These are phyloP conservation scores for Amiota communis DNA, from an alignment of 2,888 invertebrate species.

Conservation along the genomic window DNA sequence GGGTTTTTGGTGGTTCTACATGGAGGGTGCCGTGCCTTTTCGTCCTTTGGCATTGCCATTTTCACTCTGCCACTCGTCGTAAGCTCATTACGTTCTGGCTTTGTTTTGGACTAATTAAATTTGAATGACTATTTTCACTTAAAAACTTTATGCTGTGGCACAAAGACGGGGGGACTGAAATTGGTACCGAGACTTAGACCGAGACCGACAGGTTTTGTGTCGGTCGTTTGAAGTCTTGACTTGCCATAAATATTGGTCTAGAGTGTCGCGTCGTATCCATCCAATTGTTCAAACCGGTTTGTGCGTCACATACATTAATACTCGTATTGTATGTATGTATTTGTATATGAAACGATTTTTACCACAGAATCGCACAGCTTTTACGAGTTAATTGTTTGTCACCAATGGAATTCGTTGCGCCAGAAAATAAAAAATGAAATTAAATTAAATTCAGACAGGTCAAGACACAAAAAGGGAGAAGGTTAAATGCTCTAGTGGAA, in stretches of 20 bases:
- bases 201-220: not conserved
- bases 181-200: not conserved
- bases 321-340: slow-evolving; percentile 31
- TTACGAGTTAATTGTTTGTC: slow-evolving; percentile 56
- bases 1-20: slow-evolving; percentile 16
- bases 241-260: not conserved
- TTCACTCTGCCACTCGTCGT: slow-evolving; percentile 49
- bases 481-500: slow-evolving; percentile 54
- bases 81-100: slow-evolving; percentile 67
- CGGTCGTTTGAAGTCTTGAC: too few relatives aligned
- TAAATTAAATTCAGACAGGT: slow-evolving; percentile 1
- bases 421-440: not conserved
- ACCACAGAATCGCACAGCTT: slow-evolving; percentile 65
- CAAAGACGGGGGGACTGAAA: slow-evolving; percentile 34
- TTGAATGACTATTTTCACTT: slow-evolving; percentile 69
- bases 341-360: slow-evolving; percentile 67
- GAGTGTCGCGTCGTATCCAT: slow-evolving; percentile 51
- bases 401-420: slow-evolving; percentile 27
- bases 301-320: slow-evolving; percentile 65
- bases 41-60: slow-evolving; percentile 16
- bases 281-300: slow-evolving; percentile 18
- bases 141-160: slow-evolving; percentile 58
- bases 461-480: slow-evolving; percentile 1
- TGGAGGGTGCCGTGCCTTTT: too few relatives aligned
- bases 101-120: slow-evolving; percentile 67